Evolutionary conservation across 1,140 invertebrate genomes (phyloP).

Genomic region (Heliconius eleuchia): DNA sequence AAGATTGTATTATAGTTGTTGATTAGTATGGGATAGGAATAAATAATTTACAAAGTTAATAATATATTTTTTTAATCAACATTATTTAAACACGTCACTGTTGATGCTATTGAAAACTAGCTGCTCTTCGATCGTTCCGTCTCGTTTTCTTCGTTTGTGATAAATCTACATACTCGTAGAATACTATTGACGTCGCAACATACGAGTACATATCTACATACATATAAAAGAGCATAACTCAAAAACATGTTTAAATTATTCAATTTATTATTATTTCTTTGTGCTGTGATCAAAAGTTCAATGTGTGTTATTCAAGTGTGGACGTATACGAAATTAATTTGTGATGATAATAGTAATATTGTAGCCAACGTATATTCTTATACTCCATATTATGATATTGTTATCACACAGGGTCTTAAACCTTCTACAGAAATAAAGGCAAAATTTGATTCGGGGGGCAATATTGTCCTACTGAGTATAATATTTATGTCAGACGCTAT

Average conservation of each 20-base stretch:
- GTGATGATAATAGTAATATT: neutral
- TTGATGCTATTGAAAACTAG: neutral
- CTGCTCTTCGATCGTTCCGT: neutral
- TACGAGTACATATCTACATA: neutral
- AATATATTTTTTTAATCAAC: too few species aligned
- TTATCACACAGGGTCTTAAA: neutral
- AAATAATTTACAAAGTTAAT: too few species aligned
- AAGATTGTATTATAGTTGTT: too few species aligned
- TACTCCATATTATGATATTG: neutral
- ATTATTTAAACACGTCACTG: too few species aligned
- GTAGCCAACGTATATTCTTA: neutral
- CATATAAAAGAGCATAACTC: neutral
- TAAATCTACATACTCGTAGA: neutral
- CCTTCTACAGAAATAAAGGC: neutral
- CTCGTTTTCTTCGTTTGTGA: too few species aligned
- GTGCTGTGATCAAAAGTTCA: neutral
- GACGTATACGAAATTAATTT: neutral
- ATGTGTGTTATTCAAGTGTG: neutral
- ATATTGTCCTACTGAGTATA: neutral
- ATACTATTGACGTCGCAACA: neutral
- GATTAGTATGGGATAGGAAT: too few species aligned
- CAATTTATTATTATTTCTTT: neutral
- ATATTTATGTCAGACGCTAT: neutral
- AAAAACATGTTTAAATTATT: conserved; percentile 1
- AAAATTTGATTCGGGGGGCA: neutral